These are phyloP conservation scores for Oxyscelio sp. DNA, from an alignment of 2,888 invertebrate genomes.

Conservation along the genomic window DNA sequence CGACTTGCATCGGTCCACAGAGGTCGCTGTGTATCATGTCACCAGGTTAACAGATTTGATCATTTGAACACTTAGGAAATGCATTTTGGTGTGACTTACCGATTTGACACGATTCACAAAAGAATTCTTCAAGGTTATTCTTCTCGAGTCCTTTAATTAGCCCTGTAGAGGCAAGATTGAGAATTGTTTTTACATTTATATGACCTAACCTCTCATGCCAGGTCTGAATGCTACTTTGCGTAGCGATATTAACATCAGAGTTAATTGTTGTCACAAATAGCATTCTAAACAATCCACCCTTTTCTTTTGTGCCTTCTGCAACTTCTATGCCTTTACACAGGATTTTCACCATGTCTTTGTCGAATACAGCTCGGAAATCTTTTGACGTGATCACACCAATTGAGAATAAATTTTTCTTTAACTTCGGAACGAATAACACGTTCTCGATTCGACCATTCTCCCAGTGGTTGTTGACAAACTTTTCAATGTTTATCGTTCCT, in stretches of 20 bases:
- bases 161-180: not conserved
- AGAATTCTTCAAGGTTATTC: not conserved
- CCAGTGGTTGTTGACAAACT: not conserved
- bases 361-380: not conserved
- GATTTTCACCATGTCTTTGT: not conserved
- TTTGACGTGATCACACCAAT: conserved; percentile 8
- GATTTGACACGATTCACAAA: not conserved
- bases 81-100: not conserved
- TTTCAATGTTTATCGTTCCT: not conserved
- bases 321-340: not conserved
- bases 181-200: not conserved
- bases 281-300: not conserved
- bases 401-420: conserved; percentile 58
- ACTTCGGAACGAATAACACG: conserved; percentile 41
- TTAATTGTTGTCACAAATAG: not conserved
- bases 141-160: not conserved
- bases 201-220: conserved; percentile 14
- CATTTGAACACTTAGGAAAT: not conserved
- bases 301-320: not conserved
- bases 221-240: not conserved
- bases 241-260: not conserved
- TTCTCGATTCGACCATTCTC: conserved; percentile 25
- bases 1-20: not conserved
- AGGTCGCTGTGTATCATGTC: not conserved
- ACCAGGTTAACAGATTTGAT: not conserved